Conservation (phyloP, 2,113 vertebrate species). For the Poecile atricapillus region DNA sequence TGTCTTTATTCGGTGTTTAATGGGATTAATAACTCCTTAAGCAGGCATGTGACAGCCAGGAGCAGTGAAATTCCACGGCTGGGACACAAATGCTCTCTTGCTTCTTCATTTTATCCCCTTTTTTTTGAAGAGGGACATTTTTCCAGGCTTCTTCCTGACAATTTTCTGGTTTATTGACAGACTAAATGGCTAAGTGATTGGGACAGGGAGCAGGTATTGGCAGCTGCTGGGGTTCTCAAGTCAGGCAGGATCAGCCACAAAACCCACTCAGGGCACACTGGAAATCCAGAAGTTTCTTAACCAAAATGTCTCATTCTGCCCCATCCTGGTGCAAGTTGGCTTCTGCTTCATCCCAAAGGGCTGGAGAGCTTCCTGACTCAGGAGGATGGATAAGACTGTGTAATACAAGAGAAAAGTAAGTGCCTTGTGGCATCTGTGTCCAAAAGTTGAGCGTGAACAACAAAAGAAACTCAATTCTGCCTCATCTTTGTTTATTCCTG, state of each 20-base stretch:
- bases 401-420: neutral
- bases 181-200: neutral
- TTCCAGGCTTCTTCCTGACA: neutral
- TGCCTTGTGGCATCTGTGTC: neutral
- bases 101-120: rapidly evolving
- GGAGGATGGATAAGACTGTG: neutral
- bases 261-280: rapidly evolving
- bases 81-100: neutral
- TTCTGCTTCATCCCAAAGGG: neutral
- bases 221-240: neutral
- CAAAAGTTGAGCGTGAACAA: neutral
- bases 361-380: neutral
- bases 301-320: neutral
- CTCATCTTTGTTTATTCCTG: neutral
- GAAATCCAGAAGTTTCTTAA: neutral
- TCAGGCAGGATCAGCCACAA: neutral
- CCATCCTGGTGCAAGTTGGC: no score
- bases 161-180: neutral
- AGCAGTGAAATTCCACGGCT: neutral
- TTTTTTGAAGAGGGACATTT: neutral
- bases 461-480: neutral
- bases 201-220: neutral
- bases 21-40: slow-evolving; percentile 35
- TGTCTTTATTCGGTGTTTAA: slow-evolving; percentile 13
- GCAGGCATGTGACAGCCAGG: neutral